phyloP scores from a whole-genome alignment of 2,113 vertebrate genomes.

The Grammomys dolichurus region DNA sequence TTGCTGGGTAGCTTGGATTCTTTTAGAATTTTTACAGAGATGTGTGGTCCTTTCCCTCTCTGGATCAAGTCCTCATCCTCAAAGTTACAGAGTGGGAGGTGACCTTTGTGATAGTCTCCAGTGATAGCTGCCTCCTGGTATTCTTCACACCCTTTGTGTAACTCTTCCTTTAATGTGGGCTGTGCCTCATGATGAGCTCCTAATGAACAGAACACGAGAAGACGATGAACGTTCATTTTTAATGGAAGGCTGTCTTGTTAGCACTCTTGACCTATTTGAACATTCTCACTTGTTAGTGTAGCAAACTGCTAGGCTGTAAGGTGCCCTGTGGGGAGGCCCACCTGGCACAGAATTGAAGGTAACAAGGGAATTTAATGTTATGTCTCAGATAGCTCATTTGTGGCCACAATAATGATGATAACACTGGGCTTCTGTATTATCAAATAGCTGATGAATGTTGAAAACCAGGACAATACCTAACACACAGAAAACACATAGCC shows the following conservation, averaged over 20 bases:
- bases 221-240: neutral
- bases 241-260: neutral
- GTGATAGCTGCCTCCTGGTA: neutral
- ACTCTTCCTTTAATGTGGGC: neutral
- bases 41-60: neutral
- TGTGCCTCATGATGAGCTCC: neutral
- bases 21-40: constrained; percentile 21
- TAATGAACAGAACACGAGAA: neutral
- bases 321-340: neutral
- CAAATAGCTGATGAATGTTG: neutral
- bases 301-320: neutral
- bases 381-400: neutral
- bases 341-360: neutral
- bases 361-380: constrained; percentile 18
- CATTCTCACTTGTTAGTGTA: neutral
- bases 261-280: neutral
- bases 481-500: neutral
- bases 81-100: neutral
- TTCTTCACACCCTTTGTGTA: neutral
- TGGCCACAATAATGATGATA: neutral
- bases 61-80: neutral
- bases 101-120: neutral
- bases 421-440: neutral
- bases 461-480: neutral
- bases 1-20: neutral